phyloP scores from a whole-genome alignment of 2,888 invertebrate genomes.

The Tipula helvola region DNA sequence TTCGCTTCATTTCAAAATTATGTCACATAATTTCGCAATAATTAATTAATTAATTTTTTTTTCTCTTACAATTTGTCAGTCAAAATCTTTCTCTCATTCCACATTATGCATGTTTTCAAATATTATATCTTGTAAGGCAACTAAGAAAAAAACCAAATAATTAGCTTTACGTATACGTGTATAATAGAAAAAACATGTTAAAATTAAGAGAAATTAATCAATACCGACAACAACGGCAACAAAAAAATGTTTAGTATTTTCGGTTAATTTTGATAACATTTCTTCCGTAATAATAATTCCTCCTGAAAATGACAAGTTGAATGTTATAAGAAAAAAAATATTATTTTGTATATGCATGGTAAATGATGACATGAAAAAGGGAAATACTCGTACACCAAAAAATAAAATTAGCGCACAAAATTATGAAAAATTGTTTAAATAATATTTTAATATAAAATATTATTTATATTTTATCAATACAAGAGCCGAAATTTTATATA shows the following conservation, averaged over 20 bases:
- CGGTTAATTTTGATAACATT: not conserved
- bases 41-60: no score
- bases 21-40: no score
- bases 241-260: not conserved
- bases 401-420: not conserved
- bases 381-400: not conserved
- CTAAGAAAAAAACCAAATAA: no score
- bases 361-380: not conserved
- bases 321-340: not conserved
- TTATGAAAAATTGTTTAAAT: not conserved
- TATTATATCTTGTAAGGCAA: no score
- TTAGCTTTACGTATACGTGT: not conserved
- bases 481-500: not conserved
- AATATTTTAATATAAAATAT: not conserved
- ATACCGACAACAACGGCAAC: not conserved
- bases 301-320: not conserved
- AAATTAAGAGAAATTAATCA: not conserved
- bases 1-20: no score
- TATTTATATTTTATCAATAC: not conserved
- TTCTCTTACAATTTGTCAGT: no score
- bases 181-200: not conserved
- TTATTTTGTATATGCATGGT: not conserved
- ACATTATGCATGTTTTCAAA: no score
- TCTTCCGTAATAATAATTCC: not conserved
- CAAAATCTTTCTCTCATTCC: no score